These are phyloP conservation scores for Drosophila neocordata DNA, from an alignment of 1,140 invertebrate species.

Conservation along the genomic window DNA sequence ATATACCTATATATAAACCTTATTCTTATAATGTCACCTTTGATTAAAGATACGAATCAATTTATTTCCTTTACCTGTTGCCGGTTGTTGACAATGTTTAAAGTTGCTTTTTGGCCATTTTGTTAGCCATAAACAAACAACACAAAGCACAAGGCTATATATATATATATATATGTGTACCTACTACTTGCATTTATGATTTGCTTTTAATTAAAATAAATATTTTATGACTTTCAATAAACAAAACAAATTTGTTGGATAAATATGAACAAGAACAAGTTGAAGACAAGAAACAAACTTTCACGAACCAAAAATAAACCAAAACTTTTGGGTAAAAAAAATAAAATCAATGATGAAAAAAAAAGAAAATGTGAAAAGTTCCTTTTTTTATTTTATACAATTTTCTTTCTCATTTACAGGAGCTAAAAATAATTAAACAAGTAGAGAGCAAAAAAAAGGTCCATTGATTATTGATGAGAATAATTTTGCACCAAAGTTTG, in stretches of 20 bases:
- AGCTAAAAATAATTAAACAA: conserved; percentile 45
- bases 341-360: too few relatives aligned
- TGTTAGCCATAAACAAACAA: conserved; percentile 23
- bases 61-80: not conserved
- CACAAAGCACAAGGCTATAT: not conserved
- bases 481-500: not conserved
- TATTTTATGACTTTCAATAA: conserved; percentile 56
- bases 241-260: conserved; percentile 19
- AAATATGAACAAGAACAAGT: not conserved
- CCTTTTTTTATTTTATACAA: conserved; percentile 24
- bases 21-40: not conserved
- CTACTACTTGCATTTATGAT: conserved; percentile 45
- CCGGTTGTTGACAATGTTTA: not conserved
- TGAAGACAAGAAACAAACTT: conserved; percentile 31
- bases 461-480: conserved; percentile 24
- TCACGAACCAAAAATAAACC: conserved; percentile 9
- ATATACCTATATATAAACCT: too few relatives aligned
- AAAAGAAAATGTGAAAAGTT: conserved; percentile 16
- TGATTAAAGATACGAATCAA: not conserved
- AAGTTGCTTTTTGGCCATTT: not conserved
- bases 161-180: not conserved
- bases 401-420: conserved; percentile 42
- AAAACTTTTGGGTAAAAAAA: conserved; percentile 37
- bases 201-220: conserved; percentile 66
- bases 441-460: conserved; percentile 42